Evolutionary conservation across 1,140 invertebrate genomes (phyloP).

Genomic region (Bradynema listronoti): DNA sequence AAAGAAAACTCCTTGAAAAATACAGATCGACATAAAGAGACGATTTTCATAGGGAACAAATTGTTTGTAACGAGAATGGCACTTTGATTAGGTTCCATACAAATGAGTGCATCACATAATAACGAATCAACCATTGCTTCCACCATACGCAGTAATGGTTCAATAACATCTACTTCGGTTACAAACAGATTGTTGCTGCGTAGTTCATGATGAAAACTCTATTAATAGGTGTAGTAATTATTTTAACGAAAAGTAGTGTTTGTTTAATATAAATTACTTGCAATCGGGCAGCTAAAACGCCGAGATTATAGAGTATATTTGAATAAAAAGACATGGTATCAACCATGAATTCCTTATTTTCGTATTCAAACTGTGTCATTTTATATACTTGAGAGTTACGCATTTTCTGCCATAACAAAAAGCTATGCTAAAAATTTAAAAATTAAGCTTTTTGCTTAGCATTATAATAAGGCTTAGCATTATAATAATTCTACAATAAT

Average conservation of each 20-base stretch:
- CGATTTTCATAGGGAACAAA: slow-evolving; percentile 45
- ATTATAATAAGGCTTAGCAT: background rate
- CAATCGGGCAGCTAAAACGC: slow-evolving; percentile 36
- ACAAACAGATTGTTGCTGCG: slow-evolving; percentile 36
- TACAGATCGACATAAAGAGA: slow-evolving; percentile 37
- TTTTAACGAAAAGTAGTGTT: background rate
- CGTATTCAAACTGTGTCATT: slow-evolving; percentile 38
- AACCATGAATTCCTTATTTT: slow-evolving; percentile 38
- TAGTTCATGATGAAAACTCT: slow-evolving; percentile 36
- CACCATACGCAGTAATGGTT: slow-evolving; percentile 41
- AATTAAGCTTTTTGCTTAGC: background rate
- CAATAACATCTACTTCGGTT: slow-evolving; percentile 29
- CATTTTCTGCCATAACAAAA: slow-evolving; percentile 33
- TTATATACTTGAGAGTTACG: slow-evolving; percentile 36
- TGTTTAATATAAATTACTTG: slow-evolving; percentile 17
- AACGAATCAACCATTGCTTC: slow-evolving; percentile 36
- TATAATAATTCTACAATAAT: too few species aligned
- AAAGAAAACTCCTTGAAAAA: slow-evolving; percentile 39
- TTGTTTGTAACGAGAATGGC: slow-evolving; percentile 46
- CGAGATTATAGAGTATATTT: slow-evolving; percentile 44
- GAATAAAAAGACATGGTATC: slow-evolving; percentile 41
- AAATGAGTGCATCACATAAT: slow-evolving; percentile 36
- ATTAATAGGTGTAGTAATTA: slow-evolving; percentile 5
- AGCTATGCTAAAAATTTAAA: slow-evolving; percentile 32
- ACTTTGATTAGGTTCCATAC: slow-evolving; percentile 40